Conservation (phyloP, 2,888 invertebrate genomes). For the Orchesellides sinensis region DNA sequence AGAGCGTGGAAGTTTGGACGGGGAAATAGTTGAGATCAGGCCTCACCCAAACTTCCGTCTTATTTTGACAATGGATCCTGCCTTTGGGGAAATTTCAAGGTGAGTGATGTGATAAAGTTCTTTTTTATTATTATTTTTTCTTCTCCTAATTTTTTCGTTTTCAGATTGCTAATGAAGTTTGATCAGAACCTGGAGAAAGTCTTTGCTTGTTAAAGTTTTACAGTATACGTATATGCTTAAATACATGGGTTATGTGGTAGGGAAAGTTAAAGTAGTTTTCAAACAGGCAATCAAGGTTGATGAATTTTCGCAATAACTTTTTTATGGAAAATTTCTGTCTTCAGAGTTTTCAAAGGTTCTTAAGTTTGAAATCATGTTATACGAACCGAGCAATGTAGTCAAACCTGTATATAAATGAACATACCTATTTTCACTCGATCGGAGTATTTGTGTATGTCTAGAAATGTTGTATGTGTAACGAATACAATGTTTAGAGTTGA, state of each 20-base stretch:
- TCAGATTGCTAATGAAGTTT: constrained; percentile 10
- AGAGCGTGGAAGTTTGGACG: constrained; percentile 89
- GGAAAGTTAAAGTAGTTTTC: constrained; percentile 15
- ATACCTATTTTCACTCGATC: too few species aligned
- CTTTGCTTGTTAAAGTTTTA: background rate
- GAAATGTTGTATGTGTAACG: too few species aligned
- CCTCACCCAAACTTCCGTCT: constrained; percentile 95
- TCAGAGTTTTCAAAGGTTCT: too few species aligned
- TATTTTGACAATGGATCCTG: constrained; percentile 96
- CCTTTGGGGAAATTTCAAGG: constrained; percentile 96
- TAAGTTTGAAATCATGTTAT: too few species aligned
- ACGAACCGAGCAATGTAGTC: too few species aligned
- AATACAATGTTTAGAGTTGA: too few species aligned
- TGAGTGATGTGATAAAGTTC: constrained; percentile 74
- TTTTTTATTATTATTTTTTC: background rate
- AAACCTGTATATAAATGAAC: too few species aligned
- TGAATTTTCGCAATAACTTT: constrained; percentile 32
- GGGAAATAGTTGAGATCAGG: constrained; percentile 84
- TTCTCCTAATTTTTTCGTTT: background rate
- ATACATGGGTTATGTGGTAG: background rate
- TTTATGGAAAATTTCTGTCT: constrained; percentile 3
- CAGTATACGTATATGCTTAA: background rate
- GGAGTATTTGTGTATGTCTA: too few species aligned
- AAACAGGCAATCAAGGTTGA: constrained; percentile 15
- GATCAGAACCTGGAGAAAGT: background rate